Evolutionary conservation across 1,140 invertebrate genomes (phyloP), one percentile per base, ranked within the genome.

Genomic region (Harlomillsia oculata): DNA sequence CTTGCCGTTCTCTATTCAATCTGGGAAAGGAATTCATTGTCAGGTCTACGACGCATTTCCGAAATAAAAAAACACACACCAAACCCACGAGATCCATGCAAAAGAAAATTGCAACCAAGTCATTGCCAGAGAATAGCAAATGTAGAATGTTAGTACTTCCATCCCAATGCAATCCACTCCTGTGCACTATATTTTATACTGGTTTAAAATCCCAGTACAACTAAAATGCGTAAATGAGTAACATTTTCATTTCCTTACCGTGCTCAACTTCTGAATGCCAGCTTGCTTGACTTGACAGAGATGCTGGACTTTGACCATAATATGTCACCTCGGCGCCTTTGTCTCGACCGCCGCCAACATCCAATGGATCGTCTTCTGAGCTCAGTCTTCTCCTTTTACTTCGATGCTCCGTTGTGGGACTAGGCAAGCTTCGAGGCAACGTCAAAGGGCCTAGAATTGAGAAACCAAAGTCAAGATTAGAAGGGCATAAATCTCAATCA

Each of bases 221-320:
- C n/a, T n/a, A n/a, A n/a, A n/a, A n/a, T n/a, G n/a, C n/a, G n/a
- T n/a, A n/a, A n/a, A n/a, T n/a, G n/a, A n/a, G n/a, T n/a, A n/a
- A n/a, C n/a, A n/a, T n/a, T n/a, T n/a, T n/a, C n/a, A n/a, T n/a
- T n/a, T n/a, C n/a, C 70, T 63, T 63, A 74, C 74, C 74, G 66
- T 77, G 76, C 54, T 77, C 76, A 51, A 78, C 72, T 58, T 80
- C 79, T 37, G 76, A 75, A 61, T 79, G 78, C 78, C 78, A 80
- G 54, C 72, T 72, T 26, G 72, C 65, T 65, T 77, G 76, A 63
- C 72, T 75, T 48, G 74, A 74, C 30, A 78, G 67, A 29, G 59
- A 75, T 16, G 75, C 75, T 13, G 77, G 75, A 59, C 75, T 76
- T 62, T 80, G 77, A n/a, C 75, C 75, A 65, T 80, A 80, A 68